Conservation (phyloP, 1,140 invertebrate genomes). For the Alviniconcha marisindica region DNA sequence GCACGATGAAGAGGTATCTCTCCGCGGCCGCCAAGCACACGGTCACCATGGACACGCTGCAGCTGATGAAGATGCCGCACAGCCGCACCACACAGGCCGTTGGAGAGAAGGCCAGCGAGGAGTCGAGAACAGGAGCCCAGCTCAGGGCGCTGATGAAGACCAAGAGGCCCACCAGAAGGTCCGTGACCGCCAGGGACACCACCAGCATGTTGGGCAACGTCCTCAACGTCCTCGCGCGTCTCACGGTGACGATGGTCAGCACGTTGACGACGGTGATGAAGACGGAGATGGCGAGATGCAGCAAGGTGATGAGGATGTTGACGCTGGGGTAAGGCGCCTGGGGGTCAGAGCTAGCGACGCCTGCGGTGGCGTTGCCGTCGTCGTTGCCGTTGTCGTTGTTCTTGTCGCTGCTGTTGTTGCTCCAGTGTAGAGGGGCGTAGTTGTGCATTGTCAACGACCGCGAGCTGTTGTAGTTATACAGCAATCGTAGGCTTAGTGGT, state of each 20-base stretch:
- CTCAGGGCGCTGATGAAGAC: not conserved
- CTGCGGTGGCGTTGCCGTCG: not conserved
- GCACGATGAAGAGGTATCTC: slow-evolving; percentile 28
- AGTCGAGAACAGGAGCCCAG: not conserved
- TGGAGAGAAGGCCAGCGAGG: not conserved
- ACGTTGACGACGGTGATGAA: slow-evolving; percentile 7
- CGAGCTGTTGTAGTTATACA: not conserved
- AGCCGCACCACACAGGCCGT: not conserved
- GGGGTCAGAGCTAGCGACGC: not conserved
- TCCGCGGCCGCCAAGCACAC: not conserved
- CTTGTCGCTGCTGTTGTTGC: not conserved
- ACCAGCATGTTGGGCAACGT: slow-evolving; percentile 27
- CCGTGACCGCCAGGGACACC: slow-evolving; percentile 21
- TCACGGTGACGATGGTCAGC: slow-evolving; percentile 24
- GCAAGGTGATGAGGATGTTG: not conserved
- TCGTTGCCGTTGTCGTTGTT: not conserved
- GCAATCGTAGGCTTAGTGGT: too few relatives aligned
- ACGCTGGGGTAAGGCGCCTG: not conserved
- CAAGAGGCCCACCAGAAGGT: slow-evolving; percentile 21
- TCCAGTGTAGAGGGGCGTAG: too few relatives aligned
- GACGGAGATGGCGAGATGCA: not conserved
- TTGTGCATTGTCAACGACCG: not conserved
- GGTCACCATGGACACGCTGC: not conserved
- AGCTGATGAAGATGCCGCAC: slow-evolving; percentile 3
- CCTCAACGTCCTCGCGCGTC: not conserved